Percentiles rank a stretch among this genome's conserved stretches.
phyloP scores from a whole-genome alignment of 2,888 invertebrate species.

The Amblyjoppa fuscipennis region DNA sequence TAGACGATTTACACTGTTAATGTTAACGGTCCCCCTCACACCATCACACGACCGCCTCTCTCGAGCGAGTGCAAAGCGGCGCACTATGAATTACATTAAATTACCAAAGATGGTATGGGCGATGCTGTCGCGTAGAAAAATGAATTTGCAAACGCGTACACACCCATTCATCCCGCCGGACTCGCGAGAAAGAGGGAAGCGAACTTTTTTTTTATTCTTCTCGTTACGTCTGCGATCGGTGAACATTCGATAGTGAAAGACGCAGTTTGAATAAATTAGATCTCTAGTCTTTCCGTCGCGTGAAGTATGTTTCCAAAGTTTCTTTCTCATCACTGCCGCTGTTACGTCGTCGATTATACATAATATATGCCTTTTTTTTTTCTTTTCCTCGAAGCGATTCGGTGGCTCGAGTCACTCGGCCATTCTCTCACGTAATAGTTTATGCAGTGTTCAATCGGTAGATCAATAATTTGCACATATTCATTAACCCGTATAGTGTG shows the following conservation, averaged over 20 bases:
- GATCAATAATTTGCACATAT: slow-evolving; percentile 35
- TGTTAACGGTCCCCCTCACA: slow-evolving; percentile 9
- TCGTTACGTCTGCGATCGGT: not conserved
- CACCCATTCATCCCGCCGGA: slow-evolving; percentile 21
- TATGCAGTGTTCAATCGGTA: slow-evolving; percentile 27
- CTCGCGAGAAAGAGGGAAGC: not conserved
- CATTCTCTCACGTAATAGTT: slow-evolving; percentile 4
- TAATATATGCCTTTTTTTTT: slow-evolving; percentile 1
- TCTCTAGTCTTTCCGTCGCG: slow-evolving; percentile 5
- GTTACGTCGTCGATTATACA: slow-evolving; percentile 11
- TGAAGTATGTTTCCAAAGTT: slow-evolving; percentile 23
- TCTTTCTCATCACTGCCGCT: slow-evolving; percentile 39
- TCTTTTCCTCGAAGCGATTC: not conserved
- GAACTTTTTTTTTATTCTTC: not conserved
- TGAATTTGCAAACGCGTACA: not conserved
- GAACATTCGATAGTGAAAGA: not conserved
- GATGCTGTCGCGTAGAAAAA: slow-evolving; percentile 6
- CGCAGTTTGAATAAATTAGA: not conserved
- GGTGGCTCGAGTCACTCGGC: not conserved
- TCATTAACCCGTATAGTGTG: not conserved
- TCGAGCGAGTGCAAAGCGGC: slow-evolving; percentile 4
- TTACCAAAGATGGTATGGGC: slow-evolving; percentile 58
- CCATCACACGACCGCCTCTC: not conserved
- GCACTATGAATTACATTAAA: slow-evolving; percentile 26
- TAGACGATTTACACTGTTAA: slow-evolving; percentile 32